A percentile compares a stretch with the other conserved stretches of the same genome.
Conservation (phyloP, 2,797 vertebrate species). For the Salmo trutta region DNA sequence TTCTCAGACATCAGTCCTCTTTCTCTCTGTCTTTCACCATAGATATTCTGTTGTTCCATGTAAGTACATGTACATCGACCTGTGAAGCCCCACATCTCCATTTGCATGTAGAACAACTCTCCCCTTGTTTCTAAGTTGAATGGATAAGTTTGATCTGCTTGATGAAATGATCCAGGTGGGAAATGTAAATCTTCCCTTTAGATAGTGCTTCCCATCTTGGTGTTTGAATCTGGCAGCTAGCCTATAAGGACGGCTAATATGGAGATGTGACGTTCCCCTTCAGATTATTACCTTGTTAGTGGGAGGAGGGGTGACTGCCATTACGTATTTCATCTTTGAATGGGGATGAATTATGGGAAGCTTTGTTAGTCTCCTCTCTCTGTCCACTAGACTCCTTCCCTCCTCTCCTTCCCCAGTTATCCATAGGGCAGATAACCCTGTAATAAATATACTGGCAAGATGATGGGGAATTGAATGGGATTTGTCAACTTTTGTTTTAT, state of each 20-base stretch:
- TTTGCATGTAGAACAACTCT: background rate
- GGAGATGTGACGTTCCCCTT: background rate
- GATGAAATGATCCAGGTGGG: background rate
- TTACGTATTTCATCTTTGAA: conserved; percentile 44
- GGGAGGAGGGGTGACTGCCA: background rate
- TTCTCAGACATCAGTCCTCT: conserved; percentile 57
- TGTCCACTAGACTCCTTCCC: background rate
- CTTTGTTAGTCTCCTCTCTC: background rate
- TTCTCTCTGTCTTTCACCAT: conserved; percentile 62
- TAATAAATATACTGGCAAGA: background rate
- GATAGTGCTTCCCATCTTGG: background rate
- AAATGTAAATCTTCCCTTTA: background rate
- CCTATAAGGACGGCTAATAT: background rate
- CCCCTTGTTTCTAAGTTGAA: background rate
- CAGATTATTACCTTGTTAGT: background rate
- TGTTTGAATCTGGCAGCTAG: background rate
- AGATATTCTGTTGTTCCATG: conserved; percentile 82
- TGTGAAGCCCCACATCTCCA: background rate
- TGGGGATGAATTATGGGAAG: background rate
- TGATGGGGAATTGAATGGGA: background rate
- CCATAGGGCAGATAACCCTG: background rate
- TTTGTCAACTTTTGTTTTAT: background rate
- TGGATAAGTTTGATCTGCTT: background rate
- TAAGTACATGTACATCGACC: conserved; percentile 68
- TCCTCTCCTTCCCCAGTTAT: background rate